phyloP scores from a whole-genome alignment of 92 coral and sea anemone species.

The Epizoanthus scotinus region DNA sequence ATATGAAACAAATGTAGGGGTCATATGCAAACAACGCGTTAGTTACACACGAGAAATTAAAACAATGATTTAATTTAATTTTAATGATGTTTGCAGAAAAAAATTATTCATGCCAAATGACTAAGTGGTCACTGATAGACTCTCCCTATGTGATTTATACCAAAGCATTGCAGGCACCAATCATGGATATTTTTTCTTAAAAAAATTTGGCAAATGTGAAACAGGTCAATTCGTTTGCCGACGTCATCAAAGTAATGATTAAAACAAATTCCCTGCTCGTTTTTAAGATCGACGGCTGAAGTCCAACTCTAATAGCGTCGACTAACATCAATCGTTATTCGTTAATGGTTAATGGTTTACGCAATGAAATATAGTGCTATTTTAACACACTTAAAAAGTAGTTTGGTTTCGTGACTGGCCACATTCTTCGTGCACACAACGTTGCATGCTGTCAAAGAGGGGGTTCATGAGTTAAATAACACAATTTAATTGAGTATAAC shows the following conservation, averaged over 20 bases:
- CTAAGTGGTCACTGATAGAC: neutral
- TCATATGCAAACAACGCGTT: slow-evolving; percentile 2
- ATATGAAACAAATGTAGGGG: slow-evolving; percentile 25
- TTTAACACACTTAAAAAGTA: slow-evolving; percentile 2
- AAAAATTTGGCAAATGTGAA: slow-evolving; percentile 29
- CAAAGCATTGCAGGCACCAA: neutral
- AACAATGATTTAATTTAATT: slow-evolving; percentile 20
- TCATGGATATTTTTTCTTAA: neutral
- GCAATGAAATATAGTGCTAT: neutral
- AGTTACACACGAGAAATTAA: neutral
- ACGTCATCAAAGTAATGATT: neutral
- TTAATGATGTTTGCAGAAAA: slow-evolving; percentile 36
- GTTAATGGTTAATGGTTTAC: neutral
- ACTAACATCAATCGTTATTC: neutral
- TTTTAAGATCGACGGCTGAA: slow-evolving; percentile 3
- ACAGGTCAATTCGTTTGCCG: slow-evolving; percentile 27
- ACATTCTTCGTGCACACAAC: slow-evolving; percentile 24
- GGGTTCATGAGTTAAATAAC: neutral
- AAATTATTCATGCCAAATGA: neutral
- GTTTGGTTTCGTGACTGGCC: slow-evolving; percentile 31
- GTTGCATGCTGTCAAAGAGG: slow-evolving; percentile 19
- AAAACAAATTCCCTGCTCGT: slow-evolving; percentile 5
- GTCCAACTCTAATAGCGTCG: neutral
- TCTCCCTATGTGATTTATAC: neutral
- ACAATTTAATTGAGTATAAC: neutral